These are phyloP conservation scores for Andrena flavipes DNA, from an alignment of 2,888 invertebrate genomes.

Conservation along the genomic window DNA sequence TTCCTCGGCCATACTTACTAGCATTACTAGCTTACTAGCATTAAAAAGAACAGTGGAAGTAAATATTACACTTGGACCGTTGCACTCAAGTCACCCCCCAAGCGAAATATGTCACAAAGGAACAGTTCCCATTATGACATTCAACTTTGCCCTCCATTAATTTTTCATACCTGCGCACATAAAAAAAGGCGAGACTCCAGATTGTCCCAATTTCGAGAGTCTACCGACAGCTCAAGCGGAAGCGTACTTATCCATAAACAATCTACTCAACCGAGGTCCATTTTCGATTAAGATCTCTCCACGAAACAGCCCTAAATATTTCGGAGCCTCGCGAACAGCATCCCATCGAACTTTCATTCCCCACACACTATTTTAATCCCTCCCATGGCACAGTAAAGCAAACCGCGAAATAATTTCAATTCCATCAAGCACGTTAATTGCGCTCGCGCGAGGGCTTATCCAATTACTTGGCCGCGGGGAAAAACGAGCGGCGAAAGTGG, in stretches of 20 bases:
- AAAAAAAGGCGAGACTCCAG: no score
- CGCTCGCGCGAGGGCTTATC: neutral
- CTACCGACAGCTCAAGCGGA: no score
- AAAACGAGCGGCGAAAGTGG: neutral
- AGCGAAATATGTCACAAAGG: no score
- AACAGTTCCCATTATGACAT: no score
- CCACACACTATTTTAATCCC: neutral
- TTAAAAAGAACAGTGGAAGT: no score
- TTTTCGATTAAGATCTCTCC: neutral
- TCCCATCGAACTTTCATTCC: neutral
- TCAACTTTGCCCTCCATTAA: no score
- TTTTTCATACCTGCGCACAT: no score
- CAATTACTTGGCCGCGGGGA: neutral
- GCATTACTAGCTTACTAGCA: no score
- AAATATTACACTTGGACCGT: no score
- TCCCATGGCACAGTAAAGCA: neutral
- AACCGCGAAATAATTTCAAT: neutral
- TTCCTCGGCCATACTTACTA: no score
- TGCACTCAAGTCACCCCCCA: no score
- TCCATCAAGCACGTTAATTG: neutral
- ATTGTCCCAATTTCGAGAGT: no score
- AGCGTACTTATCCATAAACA: neutral
- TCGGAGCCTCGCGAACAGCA: neutral
- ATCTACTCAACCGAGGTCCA: neutral
- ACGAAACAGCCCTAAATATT: neutral